Conservation (phyloP, 2,113 vertebrate species). For the Aptenodytes patagonicus region DNA sequence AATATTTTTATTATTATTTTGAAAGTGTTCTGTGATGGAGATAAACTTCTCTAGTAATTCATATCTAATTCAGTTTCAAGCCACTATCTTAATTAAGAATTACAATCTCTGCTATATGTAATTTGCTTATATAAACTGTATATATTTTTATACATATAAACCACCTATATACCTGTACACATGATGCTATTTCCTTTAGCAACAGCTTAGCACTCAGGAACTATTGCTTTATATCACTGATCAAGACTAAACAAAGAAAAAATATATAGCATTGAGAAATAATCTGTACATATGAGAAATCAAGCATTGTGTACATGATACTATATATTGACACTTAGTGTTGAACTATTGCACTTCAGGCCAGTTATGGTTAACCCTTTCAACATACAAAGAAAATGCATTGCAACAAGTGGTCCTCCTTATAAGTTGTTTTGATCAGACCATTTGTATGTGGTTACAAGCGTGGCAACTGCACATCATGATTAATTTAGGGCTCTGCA, state of each 20-base stretch:
- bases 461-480: not conserved
- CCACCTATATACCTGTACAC: not conserved
- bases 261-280: not conserved
- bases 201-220: not conserved
- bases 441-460: not conserved
- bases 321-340: not conserved
- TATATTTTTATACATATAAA: not conserved
- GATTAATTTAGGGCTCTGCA: not conserved
- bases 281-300: not conserved
- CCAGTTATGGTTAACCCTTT: accelerated
- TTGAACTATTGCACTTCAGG: not conserved
- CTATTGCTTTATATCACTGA: not conserved
- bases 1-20: not conserved
- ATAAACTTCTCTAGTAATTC: not conserved
- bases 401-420: not conserved
- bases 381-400: not conserved
- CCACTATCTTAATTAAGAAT: not conserved
- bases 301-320: not conserved
- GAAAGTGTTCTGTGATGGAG: not conserved
- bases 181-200: not conserved
- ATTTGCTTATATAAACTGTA: not conserved
- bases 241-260: not conserved
- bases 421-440: not conserved
- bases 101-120: not conserved
- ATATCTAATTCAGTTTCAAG: not conserved